Base-by-base conservation (phyloP, 1,140 invertebrate species). In the Meloidogyne floridensis region DNA sequence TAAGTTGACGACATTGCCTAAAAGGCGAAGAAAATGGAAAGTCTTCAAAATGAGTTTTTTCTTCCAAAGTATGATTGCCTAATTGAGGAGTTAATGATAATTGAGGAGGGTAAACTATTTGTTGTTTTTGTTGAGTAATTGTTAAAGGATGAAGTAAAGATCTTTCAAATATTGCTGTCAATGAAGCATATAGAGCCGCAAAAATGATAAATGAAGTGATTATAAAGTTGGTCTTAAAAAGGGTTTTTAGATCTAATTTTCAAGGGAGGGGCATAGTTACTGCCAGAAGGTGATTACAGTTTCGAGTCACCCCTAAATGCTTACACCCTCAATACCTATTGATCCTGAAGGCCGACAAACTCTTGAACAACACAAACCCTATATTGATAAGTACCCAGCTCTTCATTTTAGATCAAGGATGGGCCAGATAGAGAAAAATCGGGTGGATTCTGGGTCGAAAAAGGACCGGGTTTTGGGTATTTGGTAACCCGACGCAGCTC, bases 181-280 rank as follows among this genome's bases (percentile, higher is more conserved):
- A 74, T 4, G 80, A 20, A 71, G 88, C 74, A 65, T 84, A 86
- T 42, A 87, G 13, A 4, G 85, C 76, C 0, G 84, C 9, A 18
- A 86, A 77, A 4, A 72, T 59, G 10, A 85, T 3, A 4, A 87
- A n/a, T n/a, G 75, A 59, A 10, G 86, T 87, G 0, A 87, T 13
- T 2, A 83, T 53, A n/a, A 86, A 73, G 42, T 86, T 86, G 43
- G 84, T 87, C 85, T n/a, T n/a, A 18, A 65, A 65, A 7, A 59
- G 0, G 1, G 2, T 59, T 59, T 15, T 59, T 3, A 32, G 32
- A 32, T 2, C 1, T 0, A 1, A 32, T 32, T 2, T 1, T 32
- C 32, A 32, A 32, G 32, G 32, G 2, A 1, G 32, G 0, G 32
- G 32, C 32, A 1, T 2, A 1, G 32, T 32, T 2, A 1, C 32